These are phyloP conservation scores for Anolis apletophallus DNA, from an alignment of 2,797 vertebrate species.

Conservation along the genomic window DNA sequence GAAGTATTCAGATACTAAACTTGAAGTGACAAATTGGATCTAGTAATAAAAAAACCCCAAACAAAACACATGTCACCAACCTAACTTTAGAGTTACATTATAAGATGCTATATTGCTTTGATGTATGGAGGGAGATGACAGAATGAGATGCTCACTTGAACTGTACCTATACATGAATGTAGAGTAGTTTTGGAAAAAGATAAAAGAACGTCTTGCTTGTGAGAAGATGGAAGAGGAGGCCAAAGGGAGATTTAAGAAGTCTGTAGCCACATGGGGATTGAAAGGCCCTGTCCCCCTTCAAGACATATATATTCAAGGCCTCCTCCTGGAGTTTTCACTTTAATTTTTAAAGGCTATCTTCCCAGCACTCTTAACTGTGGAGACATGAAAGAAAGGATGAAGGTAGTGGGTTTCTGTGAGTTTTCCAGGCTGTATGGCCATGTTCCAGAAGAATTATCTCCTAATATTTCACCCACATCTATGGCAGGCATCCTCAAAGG, in stretches of 20 bases:
- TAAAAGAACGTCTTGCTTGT: background rate
- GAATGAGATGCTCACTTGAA: background rate
- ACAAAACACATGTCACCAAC: background rate
- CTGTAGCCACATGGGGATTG: background rate
- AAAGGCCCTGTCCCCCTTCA: too few species aligned
- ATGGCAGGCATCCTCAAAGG: too few species aligned
- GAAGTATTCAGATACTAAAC: constrained; percentile 50
- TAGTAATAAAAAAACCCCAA: constrained; percentile 19
- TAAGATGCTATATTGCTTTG: constrained; percentile 26
- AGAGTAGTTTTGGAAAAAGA: background rate
- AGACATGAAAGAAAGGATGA: background rate
- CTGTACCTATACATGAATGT: background rate
- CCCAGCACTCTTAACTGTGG: background rate
- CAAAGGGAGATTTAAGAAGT: background rate
- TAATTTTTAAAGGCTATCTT: background rate
- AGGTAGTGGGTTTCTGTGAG: background rate
- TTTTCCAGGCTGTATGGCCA: too few species aligned
- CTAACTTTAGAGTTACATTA: constrained; percentile 39
- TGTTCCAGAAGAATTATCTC: too few species aligned
- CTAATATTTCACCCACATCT: too few species aligned
- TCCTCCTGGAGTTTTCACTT: background rate
- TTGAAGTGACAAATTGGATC: constrained; percentile 46
- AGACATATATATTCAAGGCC: background rate
- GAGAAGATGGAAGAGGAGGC: background rate
- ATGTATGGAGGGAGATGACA: background rate